phyloP scores from a whole-genome alignment of 2,797 vertebrate genomes.

The Basileuterus tristriatus region DNA sequence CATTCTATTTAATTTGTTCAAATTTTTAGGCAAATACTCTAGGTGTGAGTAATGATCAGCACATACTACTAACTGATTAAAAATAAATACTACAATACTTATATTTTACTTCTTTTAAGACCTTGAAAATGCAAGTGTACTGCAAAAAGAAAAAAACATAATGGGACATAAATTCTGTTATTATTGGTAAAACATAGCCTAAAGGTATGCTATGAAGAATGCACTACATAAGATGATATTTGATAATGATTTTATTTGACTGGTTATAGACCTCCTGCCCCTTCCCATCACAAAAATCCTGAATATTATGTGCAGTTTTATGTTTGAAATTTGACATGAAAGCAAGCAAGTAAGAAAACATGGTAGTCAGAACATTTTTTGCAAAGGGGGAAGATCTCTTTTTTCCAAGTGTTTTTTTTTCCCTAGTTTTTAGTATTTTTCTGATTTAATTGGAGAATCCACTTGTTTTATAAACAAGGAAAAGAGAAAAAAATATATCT shows the following conservation, averaged over 20 bases:
- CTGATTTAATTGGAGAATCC: not conserved
- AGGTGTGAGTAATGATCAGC: not conserved
- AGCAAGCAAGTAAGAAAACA: not conserved
- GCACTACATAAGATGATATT: not conserved
- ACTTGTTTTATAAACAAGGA: not conserved
- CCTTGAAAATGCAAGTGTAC: not conserved
- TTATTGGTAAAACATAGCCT: not conserved
- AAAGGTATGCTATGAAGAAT: not conserved
- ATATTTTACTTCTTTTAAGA: not conserved
- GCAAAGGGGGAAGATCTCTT: not conserved
- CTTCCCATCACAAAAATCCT: fast-evolving
- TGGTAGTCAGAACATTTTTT: not conserved
- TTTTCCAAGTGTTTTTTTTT: fast-evolving
- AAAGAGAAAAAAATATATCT: not conserved
- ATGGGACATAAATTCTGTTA: not conserved
- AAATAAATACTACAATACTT: not conserved
- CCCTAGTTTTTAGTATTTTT: not conserved
- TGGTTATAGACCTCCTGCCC: fast-evolving
- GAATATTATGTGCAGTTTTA: not conserved
- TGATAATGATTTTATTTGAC: not conserved
- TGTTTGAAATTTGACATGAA: not conserved
- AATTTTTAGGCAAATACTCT: not conserved
- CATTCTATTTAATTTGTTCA: not conserved
- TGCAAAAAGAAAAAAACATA: not conserved
- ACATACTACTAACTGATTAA: not conserved